Conservation (phyloP, 2,888 invertebrate genomes). For the Mythimna vitellina region DNA sequence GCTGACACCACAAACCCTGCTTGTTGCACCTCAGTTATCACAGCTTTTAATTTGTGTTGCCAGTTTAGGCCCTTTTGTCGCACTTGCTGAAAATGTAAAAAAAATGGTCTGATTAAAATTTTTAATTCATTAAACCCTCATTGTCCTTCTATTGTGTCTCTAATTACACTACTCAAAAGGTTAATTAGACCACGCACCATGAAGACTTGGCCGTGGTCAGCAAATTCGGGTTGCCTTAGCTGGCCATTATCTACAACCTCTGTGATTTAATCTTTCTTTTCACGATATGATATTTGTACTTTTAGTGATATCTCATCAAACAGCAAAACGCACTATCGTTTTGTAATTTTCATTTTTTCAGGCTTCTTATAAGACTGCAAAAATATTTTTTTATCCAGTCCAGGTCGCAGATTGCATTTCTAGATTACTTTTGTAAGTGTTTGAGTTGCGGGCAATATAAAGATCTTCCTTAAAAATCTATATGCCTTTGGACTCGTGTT, state of each 20-base stretch:
- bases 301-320: not conserved
- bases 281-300: slow-evolving; percentile 2
- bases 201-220: slow-evolving; percentile 7
- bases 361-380: not conserved
- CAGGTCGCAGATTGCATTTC: not conserved
- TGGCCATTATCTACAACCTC: slow-evolving; percentile 3
- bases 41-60: slow-evolving; percentile 2
- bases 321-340: not conserved
- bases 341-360: not conserved
- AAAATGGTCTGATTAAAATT: not conserved
- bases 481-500: not conserved
- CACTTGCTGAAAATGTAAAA: not conserved
- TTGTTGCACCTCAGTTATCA: slow-evolving; percentile 5
- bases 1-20: slow-evolving; percentile 10
- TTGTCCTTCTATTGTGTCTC: no score
- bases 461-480: slow-evolving; percentile 6
- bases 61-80: slow-evolving; percentile 7
- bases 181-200: slow-evolving; percentile 2
- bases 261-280: slow-evolving; percentile 2
- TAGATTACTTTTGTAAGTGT: not conserved
- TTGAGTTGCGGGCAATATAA: not conserved
- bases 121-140: no score
- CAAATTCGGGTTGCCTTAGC: slow-evolving; percentile 8
- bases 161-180: no score
- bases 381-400: slow-evolving; percentile 2